A percentile compares a stretch with the other conserved stretches of the same genome.
Evolutionary conservation across 2,888 invertebrate species (phyloP).

Genomic region (Ptychoptera contaminata): DNA sequence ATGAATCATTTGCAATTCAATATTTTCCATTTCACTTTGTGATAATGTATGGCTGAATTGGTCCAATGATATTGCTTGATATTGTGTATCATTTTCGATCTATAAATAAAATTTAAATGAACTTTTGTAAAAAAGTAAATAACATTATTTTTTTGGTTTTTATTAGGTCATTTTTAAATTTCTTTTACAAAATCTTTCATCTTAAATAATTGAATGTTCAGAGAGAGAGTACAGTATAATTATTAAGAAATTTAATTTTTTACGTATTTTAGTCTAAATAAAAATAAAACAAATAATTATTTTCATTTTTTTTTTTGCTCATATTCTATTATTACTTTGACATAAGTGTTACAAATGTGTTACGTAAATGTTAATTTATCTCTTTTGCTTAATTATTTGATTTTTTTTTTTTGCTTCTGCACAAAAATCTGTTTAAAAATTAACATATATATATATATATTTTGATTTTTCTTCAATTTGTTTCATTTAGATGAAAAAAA

Average conservation of each 20-base stretch:
- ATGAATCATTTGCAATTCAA: conserved; percentile 29
- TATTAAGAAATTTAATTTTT: no score
- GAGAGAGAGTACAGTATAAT: no score
- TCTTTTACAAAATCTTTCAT: not conserved
- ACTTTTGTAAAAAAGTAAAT: not conserved
- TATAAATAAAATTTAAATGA: conserved; percentile 11
- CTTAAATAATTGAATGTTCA: no score
- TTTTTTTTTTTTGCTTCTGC: not conserved
- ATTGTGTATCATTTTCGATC: conserved; percentile 29
- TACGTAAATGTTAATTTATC: not conserved
- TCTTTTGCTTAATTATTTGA: not conserved
- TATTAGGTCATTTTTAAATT: not conserved
- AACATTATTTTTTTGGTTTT: not conserved
- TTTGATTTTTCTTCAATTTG: not conserved
- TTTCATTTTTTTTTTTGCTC: no score
- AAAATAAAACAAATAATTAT: no score
- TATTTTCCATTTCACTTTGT: conserved; percentile 26
- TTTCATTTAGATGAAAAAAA: not conserved
- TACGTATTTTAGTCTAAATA: no score
- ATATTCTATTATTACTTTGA: not conserved
- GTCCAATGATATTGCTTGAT: conserved; percentile 25
- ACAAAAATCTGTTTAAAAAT: not conserved
- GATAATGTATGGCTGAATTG: conserved; percentile 26
- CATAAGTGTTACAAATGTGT: not conserved
- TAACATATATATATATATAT: not conserved